Evolutionary conservation across 2,797 vertebrate species (phyloP).

Genomic region (Acipenser oxyrinchus): DNA sequence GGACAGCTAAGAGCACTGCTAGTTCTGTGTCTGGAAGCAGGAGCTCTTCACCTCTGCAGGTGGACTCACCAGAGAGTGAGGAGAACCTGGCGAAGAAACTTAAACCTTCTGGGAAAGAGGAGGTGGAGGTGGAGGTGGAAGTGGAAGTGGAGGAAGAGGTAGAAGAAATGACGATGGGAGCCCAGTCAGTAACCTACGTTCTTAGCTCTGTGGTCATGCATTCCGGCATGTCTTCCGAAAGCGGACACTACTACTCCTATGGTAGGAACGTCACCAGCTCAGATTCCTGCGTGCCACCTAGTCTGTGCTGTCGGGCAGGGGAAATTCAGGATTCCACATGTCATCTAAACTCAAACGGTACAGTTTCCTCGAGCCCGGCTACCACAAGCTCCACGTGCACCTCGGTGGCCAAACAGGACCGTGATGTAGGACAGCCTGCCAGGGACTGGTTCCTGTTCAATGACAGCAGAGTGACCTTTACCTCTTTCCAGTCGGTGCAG

Average conservation of each 20-base stretch:
- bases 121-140: conserved; percentile 46
- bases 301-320: conserved; percentile 46
- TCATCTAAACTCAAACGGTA: conserved; percentile 19
- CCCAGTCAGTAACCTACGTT: conserved; percentile 68
- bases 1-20: conserved; percentile 45
- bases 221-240: conserved; percentile 93
- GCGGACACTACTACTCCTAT: conserved; percentile 96
- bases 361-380: background rate
- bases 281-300: conserved; percentile 42
- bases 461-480: conserved; percentile 94
- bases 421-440: conserved; percentile 55
- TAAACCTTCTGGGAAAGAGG: conserved; percentile 81
- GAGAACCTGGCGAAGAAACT: conserved; percentile 95
- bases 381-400: conserved; percentile 22
- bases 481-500: conserved; percentile 93
- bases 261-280: conserved; percentile 72
- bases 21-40: conserved; percentile 33
- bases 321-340: conserved; percentile 46
- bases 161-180: conserved; percentile 24
- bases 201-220: conserved; percentile 93
- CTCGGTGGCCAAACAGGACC: conserved; percentile 53
- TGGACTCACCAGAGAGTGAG: conserved; percentile 73
- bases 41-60: conserved; percentile 55
- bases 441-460: conserved; percentile 96
- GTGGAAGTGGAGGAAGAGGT: conserved; percentile 12